Conservation (phyloP, 2,888 invertebrate genomes). For the Aleiodes testaceus region DNA sequence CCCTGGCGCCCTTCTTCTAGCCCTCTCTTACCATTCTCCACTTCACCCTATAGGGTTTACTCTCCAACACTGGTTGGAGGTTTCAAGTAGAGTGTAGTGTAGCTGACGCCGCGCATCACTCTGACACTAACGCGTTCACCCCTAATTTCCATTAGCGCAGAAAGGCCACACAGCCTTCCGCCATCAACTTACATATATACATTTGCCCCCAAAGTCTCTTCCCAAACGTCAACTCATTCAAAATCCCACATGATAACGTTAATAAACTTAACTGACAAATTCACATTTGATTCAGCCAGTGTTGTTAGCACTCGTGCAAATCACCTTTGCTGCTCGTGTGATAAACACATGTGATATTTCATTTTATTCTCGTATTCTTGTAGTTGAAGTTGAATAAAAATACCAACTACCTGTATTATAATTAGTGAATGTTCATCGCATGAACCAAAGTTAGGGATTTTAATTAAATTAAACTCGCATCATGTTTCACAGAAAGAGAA, state of each 20-base stretch:
- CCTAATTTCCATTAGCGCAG: constrained; percentile 56
- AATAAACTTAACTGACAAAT: not conserved
- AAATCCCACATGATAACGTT: constrained; percentile 14
- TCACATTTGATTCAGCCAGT: not conserved
- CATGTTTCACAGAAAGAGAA: constrained; percentile 39
- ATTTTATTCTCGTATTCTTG: too few species aligned
- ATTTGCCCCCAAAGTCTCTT: too few species aligned
- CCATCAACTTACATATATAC: constrained; percentile 18
- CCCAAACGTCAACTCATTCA: constrained; percentile 24
- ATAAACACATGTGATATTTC: too few species aligned
- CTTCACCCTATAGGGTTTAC: constrained; percentile 19
- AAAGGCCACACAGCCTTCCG: constrained; percentile 19
- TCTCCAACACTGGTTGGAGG: constrained; percentile 25
- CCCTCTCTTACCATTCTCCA: not conserved
- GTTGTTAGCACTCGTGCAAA: too few species aligned
- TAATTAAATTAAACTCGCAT: constrained; percentile 60
- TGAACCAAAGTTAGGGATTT: constrained; percentile 53
- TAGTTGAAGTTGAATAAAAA: not conserved
- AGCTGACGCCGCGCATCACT: constrained; percentile 41
- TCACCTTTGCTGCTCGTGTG: too few species aligned
- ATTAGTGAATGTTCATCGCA: constrained; percentile 28
- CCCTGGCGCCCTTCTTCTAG: constrained; percentile 19
- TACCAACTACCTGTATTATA: constrained; percentile 19
- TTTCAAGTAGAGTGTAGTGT: constrained; percentile 31
- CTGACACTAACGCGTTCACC: constrained; percentile 57